Evolutionary conservation across 2,113 vertebrate genomes (phyloP).

Genomic region (Melanostigma gelatinosum): DNA sequence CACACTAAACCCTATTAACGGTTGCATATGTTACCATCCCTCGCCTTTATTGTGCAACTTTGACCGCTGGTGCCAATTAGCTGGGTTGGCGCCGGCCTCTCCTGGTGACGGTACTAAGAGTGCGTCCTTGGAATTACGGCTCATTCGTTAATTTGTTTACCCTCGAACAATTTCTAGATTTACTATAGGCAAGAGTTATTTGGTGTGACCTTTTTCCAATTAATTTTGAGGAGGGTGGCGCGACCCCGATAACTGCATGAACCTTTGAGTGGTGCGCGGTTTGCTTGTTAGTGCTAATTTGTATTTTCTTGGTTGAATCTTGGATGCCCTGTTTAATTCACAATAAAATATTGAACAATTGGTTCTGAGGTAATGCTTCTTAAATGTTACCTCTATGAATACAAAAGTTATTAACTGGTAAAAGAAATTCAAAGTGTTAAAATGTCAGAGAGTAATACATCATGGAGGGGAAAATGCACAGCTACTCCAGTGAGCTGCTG

Average conservation of each 20-base stretch:
- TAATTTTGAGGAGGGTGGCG: conserved; percentile 42
- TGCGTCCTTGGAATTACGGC: conserved; percentile 67
- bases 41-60: conserved; percentile 67
- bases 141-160: conserved; percentile 81
- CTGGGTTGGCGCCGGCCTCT: conserved; percentile 60
- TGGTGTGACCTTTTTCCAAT: conserved; percentile 58
- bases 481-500: neutral
- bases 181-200: conserved; percentile 42
- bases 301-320: conserved; percentile 1
- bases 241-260: neutral
- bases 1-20: conserved; percentile 77
- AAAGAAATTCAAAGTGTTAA: neutral
- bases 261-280: conserved; percentile 8
- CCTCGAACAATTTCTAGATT: conserved; percentile 57
- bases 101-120: conserved; percentile 55
- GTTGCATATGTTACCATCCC: conserved; percentile 74
- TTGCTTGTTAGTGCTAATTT: conserved; percentile 18
- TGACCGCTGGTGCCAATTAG: conserved; percentile 78
- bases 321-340: neutral
- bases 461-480: neutral
- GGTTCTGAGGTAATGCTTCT: neutral
- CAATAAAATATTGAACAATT: neutral
- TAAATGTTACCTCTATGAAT: neutral
- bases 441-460: neutral
- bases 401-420: neutral